Evolutionary conservation across 2,113 vertebrate genomes (phyloP), one percentile per base, ranked within the genome.

Genomic region (Mustela nigripes): DNA sequence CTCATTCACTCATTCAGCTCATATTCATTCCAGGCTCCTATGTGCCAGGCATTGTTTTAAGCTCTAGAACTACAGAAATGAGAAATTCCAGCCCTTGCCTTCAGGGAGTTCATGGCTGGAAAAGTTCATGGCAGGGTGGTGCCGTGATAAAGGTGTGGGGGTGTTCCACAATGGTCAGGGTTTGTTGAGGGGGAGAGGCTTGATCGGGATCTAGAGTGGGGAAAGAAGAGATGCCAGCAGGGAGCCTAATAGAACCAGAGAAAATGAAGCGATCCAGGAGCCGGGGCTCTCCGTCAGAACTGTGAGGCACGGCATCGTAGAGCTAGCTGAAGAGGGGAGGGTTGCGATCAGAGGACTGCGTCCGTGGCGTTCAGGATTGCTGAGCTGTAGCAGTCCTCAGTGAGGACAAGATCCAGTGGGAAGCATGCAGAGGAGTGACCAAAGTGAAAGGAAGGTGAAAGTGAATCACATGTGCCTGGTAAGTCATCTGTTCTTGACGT

Each of bases 1-100:
- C 91, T 89, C n/a, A 80, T 90, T 76, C 36, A 33, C 91, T 89
- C n/a, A 80, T 90, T 76, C 36, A 81, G 42, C 63, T 79, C 36
- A 16, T 96, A 21, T 45, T 80, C 39, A 45, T 82, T 79, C 69
- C 28, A 24, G 19, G 22, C 82, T 84, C 9, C 83, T 87, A 26
- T 4, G 12, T 94, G 58, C 2, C 53, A 91, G 81, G 33, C 62
- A 18, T 53, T 84, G 15, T 81, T 81, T 39, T 85, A 76, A 36
- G 39, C 9, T 42, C 24, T 65, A 14, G 18, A 39, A 42, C 24
- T 65, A 11, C 28, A 48, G 42, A 85, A 86, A 67, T 86, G n/a
- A 69, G 56, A 33, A 36, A 28, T 31, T 45, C 14, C 14, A 69
- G 16, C 53, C 56, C 2, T 89, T 69, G 24, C 33, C 36, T 78